Conservation (phyloP, 2,888 invertebrate genomes). For the Scaptomyza parva region DNA sequence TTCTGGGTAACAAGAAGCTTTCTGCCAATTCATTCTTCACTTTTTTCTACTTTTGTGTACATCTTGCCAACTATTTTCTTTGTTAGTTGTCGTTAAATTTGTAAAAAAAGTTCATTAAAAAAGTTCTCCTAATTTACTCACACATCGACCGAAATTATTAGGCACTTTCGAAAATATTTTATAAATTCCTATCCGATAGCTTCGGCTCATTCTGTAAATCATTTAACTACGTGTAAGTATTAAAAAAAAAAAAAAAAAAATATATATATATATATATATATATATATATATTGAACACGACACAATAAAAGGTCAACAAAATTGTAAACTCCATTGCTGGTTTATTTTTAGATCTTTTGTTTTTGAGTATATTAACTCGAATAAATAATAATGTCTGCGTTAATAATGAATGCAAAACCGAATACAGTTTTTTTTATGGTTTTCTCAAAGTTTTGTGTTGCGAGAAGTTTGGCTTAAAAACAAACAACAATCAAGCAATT, state of each 20-base stretch:
- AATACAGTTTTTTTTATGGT: conserved; percentile 8
- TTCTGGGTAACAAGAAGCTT: conserved; percentile 12
- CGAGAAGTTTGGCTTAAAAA: not conserved
- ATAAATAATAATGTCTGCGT: conserved; percentile 11
- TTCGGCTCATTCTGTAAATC: too few species aligned
- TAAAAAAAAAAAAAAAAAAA: too few species aligned
- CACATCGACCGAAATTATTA: not conserved
- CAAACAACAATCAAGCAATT: too few species aligned
- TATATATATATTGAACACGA: conserved; percentile 19
- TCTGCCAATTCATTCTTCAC: conserved; percentile 48
- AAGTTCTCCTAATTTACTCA: not conserved
- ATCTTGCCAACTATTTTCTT: conserved; percentile 43
- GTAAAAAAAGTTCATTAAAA: too few species aligned
- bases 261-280: too few species aligned
- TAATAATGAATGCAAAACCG: not conserved
- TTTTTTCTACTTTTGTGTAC: conserved; percentile 13
- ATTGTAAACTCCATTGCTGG: conserved; percentile 47
- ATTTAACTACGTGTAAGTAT: conserved; percentile 41
- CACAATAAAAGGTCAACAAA: conserved; percentile 62
- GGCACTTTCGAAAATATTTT: not conserved
- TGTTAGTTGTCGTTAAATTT: conserved; percentile 69
- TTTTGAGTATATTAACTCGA: conserved; percentile 24
- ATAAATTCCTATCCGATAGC: too few species aligned
- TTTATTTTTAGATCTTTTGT: conserved; percentile 64
- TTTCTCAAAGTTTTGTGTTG: conserved; percentile 3